A percentile compares a stretch with the other conserved stretches of the same genome.
phyloP scores from a whole-genome alignment of 2,888 invertebrate species.

The Diabrotica balteata region DNA sequence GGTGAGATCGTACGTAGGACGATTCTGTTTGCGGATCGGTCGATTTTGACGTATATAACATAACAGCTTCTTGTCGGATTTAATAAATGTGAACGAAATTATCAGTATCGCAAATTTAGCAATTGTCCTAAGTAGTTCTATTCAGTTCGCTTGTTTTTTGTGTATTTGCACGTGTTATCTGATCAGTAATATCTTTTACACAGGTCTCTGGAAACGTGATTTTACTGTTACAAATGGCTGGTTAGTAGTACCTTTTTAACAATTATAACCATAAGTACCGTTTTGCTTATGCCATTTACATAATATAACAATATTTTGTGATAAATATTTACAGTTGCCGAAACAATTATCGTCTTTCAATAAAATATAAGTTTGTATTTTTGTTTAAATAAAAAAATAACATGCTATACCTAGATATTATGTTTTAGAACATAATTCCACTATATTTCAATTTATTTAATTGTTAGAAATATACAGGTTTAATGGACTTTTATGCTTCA shows the following conservation, averaged over 20 bases:
- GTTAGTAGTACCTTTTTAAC: conserved; percentile 23
- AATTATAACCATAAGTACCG: neutral
- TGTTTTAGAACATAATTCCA: too few relatives aligned
- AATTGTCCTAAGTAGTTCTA: neutral
- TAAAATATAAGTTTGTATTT: too few relatives aligned
- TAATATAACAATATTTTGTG: conserved; percentile 6
- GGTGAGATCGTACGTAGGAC: conserved; percentile 4
- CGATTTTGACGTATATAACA: conserved; percentile 11
- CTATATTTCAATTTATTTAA: too few relatives aligned
- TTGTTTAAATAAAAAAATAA: too few relatives aligned
- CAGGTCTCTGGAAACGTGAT: conserved; percentile 21
- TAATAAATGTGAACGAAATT: conserved; percentile 12
- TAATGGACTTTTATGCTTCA: too few relatives aligned
- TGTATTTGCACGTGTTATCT: conserved; percentile 13
- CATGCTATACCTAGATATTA: too few relatives aligned
- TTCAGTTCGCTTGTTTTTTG: conserved; percentile 2
- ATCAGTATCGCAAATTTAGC: conserved; percentile 4
- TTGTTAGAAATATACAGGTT: too few relatives aligned
- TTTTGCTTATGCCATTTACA: neutral
- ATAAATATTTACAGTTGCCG: neutral
- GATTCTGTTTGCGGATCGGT: conserved; percentile 13
- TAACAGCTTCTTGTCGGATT: conserved; percentile 4
- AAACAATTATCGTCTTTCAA: too few relatives aligned
- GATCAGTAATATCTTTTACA: conserved; percentile 16
- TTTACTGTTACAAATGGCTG: conserved; percentile 30